phyloP scores from a whole-genome alignment of 1,140 invertebrate genomes.

The Acromyrmex heyeri region DNA sequence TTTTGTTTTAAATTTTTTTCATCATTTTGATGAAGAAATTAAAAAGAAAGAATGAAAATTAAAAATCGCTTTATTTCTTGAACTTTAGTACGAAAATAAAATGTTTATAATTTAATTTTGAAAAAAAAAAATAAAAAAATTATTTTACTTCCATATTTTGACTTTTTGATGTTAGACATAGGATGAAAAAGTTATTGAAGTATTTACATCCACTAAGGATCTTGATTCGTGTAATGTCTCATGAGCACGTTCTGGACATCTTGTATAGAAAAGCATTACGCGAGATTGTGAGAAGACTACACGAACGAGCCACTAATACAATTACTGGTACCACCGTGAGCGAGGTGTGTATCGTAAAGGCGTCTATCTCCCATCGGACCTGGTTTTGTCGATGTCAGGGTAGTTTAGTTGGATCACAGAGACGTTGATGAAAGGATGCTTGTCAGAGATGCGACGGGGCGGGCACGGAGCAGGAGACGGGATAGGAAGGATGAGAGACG shows the following conservation, averaged over 20 bases:
- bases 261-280: conserved; percentile 36
- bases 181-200: background rate
- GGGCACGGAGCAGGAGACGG: conserved; percentile 29
- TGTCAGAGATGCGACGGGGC: conserved; percentile 36
- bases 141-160: background rate
- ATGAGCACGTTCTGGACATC: background rate
- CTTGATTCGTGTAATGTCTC: conserved; percentile 15
- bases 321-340: conserved; percentile 21
- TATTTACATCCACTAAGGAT: conserved; percentile 17
- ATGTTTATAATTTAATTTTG: conserved; percentile 6
- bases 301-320: conserved; percentile 38
- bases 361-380: conserved; percentile 69
- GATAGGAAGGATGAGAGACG: conserved; percentile 19
- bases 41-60: background rate
- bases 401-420: conserved; percentile 70
- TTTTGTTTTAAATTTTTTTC: background rate
- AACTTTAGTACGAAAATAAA: background rate
- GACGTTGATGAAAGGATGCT: conserved; percentile 68
- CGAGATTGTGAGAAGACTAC: conserved; percentile 35
- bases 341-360: conserved; percentile 63
- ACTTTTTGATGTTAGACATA: background rate
- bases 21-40: background rate
- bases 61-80: background rate
- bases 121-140: background rate
- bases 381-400: conserved; percentile 67